Base-by-base conservation (phyloP, 2,113 vertebrate species). In the Colinus virginianus region DNA sequence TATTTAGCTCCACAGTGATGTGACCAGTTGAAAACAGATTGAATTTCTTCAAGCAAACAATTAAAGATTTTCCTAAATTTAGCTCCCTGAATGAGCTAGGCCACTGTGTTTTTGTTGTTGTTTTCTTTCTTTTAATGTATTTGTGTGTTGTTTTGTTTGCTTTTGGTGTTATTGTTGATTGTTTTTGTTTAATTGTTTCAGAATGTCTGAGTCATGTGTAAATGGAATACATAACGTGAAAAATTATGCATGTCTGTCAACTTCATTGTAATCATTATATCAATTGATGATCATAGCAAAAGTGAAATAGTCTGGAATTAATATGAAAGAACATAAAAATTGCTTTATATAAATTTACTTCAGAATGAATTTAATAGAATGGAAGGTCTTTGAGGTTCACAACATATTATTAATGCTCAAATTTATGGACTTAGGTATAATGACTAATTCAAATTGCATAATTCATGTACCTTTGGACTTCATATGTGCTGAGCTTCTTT, bases 1-100 rank as follows among this genome's bases (percentile, higher is more conserved):
- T 59, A 8, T 2, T 23, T 51, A 49, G 18, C 6, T 4, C 5
- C 16, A 36, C 7, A 36, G 2, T 1, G 1, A 21, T 46, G 4
- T 84, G 19, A 64, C 34, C 6, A 36, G 4, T 2, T 19, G 16
- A 17, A 64, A 58, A 45, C 32, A 19, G 6, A 21, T 34, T 53
- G 22, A 9, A 32, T 5, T 18, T 21, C 46, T 7, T 45, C 71
- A 21, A 82, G 17, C 4, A 46, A 8, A 4, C 4, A 49, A 22
- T 30, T 59, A 20, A 17, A 68, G 17, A 8, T 80, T 85, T 59
- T 63, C 9, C 3, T 3, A 22, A 1, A 21, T 71, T 64, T n/a
- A 69, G 5, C 9, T 14, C 4, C 15, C 11, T 83, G 3, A 9
- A 36, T 48, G 30, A 66, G 6, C 9, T 43, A 46, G 17, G 71